These are phyloP conservation scores for Montipora efflorescens DNA, from an alignment of 64 coral and sea anemone species.

Conservation along the genomic window DNA sequence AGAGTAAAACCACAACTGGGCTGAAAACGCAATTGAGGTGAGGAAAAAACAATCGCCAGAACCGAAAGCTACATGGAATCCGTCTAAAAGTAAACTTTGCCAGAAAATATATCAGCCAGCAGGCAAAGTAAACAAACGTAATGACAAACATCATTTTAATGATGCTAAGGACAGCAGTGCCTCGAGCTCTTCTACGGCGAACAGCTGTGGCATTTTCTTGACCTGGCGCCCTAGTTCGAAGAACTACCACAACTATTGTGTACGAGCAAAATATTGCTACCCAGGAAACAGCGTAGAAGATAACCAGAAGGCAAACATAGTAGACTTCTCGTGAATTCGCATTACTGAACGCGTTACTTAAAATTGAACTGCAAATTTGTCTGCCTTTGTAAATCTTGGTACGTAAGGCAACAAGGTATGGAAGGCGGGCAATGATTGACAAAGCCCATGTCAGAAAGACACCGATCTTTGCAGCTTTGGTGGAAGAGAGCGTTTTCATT, in stretches of 20 bases:
- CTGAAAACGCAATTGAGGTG: too few species aligned
- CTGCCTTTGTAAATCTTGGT: background rate
- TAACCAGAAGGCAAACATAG: conserved; percentile 50
- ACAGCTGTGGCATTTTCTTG: background rate
- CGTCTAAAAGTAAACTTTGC: too few species aligned
- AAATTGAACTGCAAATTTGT: background rate
- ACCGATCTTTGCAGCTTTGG: conserved; percentile 18
- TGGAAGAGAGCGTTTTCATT: background rate
- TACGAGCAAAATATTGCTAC: conserved; percentile 44
- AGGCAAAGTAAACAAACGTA: conserved; percentile 30
- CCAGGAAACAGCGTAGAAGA: conserved; percentile 49
- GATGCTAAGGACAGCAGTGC: background rate
- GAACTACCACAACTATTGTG: background rate
- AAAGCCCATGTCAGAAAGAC: background rate
- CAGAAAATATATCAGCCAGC: conserved; percentile 18
- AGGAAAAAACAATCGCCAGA: too few species aligned
- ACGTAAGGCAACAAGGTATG: conserved; percentile 16
- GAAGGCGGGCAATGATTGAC: conserved; percentile 1
- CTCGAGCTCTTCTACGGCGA: background rate
- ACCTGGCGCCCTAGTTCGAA: conserved; percentile 6
- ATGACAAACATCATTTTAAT: conserved; percentile 44
- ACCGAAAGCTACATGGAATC: too few species aligned
- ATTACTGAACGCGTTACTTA: conserved; percentile 25
- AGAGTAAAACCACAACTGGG: too few species aligned
- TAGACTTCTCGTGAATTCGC: conserved; percentile 27